A percentile compares a stretch with the other conserved stretches of the same genome.
Evolutionary conservation across 2,113 vertebrate species (phyloP).

Genomic region (Vicugna pacos): DNA sequence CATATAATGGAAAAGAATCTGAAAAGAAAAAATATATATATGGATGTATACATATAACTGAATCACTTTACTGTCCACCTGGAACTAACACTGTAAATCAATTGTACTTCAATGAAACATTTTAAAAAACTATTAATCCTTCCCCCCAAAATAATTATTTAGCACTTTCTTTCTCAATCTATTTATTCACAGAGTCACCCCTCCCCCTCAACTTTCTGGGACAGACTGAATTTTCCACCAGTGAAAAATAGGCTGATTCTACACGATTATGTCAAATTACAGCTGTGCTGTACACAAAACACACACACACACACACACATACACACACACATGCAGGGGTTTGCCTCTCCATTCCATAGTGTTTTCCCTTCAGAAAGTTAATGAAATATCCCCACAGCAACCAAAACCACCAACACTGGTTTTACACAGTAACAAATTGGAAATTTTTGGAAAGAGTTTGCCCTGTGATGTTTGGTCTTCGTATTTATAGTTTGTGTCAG

Average conservation of each 20-base stretch:
- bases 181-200: not conserved
- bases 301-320: not conserved
- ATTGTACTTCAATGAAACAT: no score
- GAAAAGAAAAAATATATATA: no score
- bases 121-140: no score
- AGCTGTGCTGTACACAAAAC: not conserved
- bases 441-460: constrained; percentile 51
- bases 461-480: constrained; percentile 1
- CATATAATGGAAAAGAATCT: no score
- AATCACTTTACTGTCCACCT: no score
- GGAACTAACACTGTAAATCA: no score
- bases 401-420: not conserved
- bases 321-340: not conserved
- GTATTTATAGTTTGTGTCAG: not conserved
- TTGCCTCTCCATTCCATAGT: not conserved
- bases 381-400: not conserved
- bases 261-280: not conserved
- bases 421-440: constrained; percentile 21
- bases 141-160: not conserved
- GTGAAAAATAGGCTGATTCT: constrained; percentile 6
- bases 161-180: not conserved
- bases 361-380: not conserved
- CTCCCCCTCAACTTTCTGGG: not conserved
- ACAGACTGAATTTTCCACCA: not conserved
- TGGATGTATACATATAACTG: no score